A percentile compares a stretch with the other conserved stretches of the same genome.
These are phyloP conservation scores for Drosophila pseudotakahashii DNA, from an alignment of 2,888 invertebrate genomes.

Conservation along the genomic window DNA sequence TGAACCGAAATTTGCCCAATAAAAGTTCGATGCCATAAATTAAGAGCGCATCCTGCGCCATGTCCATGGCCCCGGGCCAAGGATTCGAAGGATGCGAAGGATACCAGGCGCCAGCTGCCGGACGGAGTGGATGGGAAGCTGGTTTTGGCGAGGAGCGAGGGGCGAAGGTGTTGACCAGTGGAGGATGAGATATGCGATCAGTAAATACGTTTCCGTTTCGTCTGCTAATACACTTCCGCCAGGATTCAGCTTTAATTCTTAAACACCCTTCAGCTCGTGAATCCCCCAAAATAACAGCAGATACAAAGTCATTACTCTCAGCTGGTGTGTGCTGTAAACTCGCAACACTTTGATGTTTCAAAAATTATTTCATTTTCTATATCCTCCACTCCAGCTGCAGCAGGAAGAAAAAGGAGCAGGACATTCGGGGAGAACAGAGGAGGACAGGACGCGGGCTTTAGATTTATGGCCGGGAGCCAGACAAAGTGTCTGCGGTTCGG, in stretches of 20 bases:
- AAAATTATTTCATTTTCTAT: conserved; percentile 70
- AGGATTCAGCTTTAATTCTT: conserved; percentile 56
- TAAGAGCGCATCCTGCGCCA: conserved; percentile 63
- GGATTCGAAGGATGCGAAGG: conserved; percentile 43
- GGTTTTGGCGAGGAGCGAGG: conserved; percentile 1
- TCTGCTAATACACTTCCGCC: conserved; percentile 83
- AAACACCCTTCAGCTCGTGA: conserved; percentile 50
- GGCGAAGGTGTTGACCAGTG: conserved; percentile 33
- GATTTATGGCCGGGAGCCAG: conserved; percentile 82
- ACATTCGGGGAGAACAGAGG: conserved; percentile 2
- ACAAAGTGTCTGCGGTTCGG: conserved; percentile 82
- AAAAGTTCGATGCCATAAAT: conserved; percentile 84
- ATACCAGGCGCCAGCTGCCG: conserved; percentile 36
- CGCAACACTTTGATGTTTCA: conserved; percentile 79
- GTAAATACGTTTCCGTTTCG: conserved; percentile 82
- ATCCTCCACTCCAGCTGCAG: conserved; percentile 37
- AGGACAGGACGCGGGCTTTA: conserved; percentile 68
- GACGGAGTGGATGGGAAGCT: not conserved
- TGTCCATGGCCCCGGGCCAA: conserved; percentile 40
- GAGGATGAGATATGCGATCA: conserved; percentile 73
- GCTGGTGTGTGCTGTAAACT: conserved; percentile 73
- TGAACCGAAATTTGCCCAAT: conserved; percentile 84
- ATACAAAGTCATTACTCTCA: conserved; percentile 75
- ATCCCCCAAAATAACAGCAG: conserved; percentile 11
- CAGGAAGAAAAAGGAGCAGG: conserved; percentile 16